Conservation (phyloP, 2,888 invertebrate genomes). For the Malacosoma neustria region DNA sequence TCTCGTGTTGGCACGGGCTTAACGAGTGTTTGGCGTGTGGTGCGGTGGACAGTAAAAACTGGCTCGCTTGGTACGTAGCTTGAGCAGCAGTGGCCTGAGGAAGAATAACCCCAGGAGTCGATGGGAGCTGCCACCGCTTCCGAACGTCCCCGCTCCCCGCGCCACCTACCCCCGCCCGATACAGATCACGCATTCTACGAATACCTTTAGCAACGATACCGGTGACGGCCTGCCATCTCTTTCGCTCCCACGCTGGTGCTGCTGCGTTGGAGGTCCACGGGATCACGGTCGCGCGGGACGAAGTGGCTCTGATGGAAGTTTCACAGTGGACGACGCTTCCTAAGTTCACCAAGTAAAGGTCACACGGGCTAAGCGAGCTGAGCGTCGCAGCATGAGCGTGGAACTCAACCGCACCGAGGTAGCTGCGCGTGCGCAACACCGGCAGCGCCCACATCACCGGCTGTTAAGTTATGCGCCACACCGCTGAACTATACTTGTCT, state of each 20-base stretch:
- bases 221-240: constrained; percentile 60
- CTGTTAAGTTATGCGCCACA: constrained; percentile 53
- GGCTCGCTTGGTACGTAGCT: constrained; percentile 71
- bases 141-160: constrained; percentile 67
- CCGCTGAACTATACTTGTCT: constrained; percentile 35
- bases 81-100: constrained; percentile 74
- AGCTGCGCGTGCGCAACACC: constrained; percentile 72
- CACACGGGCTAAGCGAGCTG: constrained; percentile 66
- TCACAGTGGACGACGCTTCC: constrained; percentile 70
- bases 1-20: constrained; percentile 78
- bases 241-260: constrained; percentile 52
- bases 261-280: constrained; percentile 44
- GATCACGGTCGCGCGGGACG: constrained; percentile 48
- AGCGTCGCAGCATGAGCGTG: constrained; percentile 65
- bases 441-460: constrained; percentile 71
- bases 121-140: constrained; percentile 75
- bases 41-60: constrained; percentile 78
- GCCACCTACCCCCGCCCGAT: constrained; percentile 58
- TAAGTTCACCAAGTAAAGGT: constrained; percentile 74
- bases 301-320: constrained; percentile 66
- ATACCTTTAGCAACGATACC: constrained; percentile 66
- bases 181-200: constrained; percentile 75
- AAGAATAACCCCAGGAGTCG: constrained; percentile 77
- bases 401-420: constrained; percentile 62
- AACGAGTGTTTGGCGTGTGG: constrained; percentile 76